Percentiles rank a stretch among this genome's conserved stretches.
phyloP scores from a whole-genome alignment of 64 coral and sea anemone species.

The Catalaphyllia jardinei region DNA sequence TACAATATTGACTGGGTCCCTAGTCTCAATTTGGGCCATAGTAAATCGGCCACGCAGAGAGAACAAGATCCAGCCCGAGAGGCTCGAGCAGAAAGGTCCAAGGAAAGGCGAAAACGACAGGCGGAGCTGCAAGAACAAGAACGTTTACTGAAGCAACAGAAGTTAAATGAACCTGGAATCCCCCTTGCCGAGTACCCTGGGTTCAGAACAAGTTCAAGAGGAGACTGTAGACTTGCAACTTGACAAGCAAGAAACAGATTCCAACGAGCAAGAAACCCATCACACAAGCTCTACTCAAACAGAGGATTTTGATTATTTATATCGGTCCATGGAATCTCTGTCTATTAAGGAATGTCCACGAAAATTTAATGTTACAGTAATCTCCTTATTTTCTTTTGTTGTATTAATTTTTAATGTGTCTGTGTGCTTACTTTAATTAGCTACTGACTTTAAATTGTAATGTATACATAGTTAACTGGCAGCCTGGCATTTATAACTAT shows the following conservation, averaged over 20 bases:
- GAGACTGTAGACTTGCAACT: slow-evolving; percentile 31
- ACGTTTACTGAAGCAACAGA: no score
- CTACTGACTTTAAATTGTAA: no score
- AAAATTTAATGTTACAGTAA: slow-evolving; percentile 47
- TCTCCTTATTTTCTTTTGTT: no score
- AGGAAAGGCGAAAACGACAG: no score
- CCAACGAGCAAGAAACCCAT: slow-evolving; percentile 21
- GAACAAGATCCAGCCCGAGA: slow-evolving; percentile 1
- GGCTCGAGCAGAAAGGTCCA: no score
- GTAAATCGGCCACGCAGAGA: neutral
- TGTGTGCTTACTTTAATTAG: no score
- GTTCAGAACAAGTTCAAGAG: slow-evolving; percentile 40
- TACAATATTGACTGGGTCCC: neutral
- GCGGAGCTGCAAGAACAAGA: no score
- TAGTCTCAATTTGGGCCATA: neutral
- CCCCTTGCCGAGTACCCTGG: slow-evolving; percentile 24
- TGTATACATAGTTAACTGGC: no score
- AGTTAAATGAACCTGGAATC: slow-evolving; percentile 46
- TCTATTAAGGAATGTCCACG: slow-evolving; percentile 42
- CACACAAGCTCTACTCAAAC: slow-evolving; percentile 1
- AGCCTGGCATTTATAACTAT: no score
- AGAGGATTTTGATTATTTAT: no score
- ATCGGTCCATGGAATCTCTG: slow-evolving; percentile 48
- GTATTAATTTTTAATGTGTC: no score
- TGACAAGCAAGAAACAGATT: no score